Percentiles rank a stretch among this genome's conserved stretches.
Evolutionary conservation across 1,140 invertebrate genomes (phyloP).

Genomic region (Tetragnatha versicolor): DNA sequence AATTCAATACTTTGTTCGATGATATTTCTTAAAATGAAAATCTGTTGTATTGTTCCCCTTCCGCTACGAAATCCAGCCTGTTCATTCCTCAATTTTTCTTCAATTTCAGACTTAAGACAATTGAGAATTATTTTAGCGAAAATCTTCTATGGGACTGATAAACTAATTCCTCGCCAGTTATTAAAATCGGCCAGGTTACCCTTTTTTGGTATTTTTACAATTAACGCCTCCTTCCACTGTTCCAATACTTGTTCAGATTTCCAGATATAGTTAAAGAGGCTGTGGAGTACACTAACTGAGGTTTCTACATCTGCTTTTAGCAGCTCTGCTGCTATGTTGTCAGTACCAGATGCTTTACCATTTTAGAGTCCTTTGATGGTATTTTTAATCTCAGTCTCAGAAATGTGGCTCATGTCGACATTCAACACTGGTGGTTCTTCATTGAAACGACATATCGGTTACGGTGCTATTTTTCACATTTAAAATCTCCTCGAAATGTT

Average conservation of each 20-base stretch:
- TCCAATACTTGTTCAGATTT: neutral
- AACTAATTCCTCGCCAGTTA: constrained; percentile 22
- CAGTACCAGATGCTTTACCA: neutral
- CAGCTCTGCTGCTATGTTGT: too few relatives aligned
- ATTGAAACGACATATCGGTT: neutral
- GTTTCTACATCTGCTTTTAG: too few relatives aligned
- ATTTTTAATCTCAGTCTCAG: neutral
- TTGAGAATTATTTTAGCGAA: too few relatives aligned
- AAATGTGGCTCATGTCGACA: neutral
- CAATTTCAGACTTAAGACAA: too few relatives aligned
- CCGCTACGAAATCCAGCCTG: neutral
- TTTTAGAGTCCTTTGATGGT: neutral
- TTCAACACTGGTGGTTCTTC: neutral
- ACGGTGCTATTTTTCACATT: neutral
- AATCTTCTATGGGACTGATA: too few relatives aligned
- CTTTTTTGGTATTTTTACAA: constrained; percentile 3
- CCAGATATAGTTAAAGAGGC: neutral
- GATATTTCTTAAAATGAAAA: too few relatives aligned
- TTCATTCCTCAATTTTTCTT: neutral
- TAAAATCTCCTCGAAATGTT: too few relatives aligned
- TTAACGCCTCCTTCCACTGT: neutral
- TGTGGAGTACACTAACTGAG: neutral
- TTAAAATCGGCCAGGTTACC: neutral
- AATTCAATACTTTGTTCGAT: too few relatives aligned
- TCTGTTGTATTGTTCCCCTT: neutral